phyloP scores from a whole-genome alignment of 2,113 vertebrate genomes.

The Perca fluviatilis region DNA sequence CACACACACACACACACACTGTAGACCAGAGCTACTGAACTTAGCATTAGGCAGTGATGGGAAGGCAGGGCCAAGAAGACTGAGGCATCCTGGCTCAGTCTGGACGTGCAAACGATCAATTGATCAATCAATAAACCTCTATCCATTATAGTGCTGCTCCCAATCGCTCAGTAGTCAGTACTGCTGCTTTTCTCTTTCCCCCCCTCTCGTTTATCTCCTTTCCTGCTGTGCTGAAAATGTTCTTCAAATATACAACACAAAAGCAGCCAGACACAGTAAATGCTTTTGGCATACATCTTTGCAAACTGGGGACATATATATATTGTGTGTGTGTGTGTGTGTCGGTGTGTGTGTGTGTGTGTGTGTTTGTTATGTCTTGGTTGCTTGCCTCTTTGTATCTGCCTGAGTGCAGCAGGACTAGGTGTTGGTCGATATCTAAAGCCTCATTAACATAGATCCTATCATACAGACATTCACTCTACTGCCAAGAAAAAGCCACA shows the following conservation, averaged over 20 bases:
- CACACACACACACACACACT: conserved; percentile 29
- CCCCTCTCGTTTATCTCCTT: background rate
- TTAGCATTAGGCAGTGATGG: conserved; percentile 62
- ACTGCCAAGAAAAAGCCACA: conserved; percentile 63
- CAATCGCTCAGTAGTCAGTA: conserved; percentile 39
- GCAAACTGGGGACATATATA: conserved; percentile 29
- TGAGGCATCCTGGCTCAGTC: conserved; percentile 63
- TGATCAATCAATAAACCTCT: conserved; percentile 73
- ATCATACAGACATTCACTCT: conserved; percentile 54
- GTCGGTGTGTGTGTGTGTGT: conserved; percentile 21
- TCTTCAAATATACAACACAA: conserved; percentile 35
- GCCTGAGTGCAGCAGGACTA: conserved; percentile 38
- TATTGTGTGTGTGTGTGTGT: conserved; percentile 24
- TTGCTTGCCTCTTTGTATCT: conserved; percentile 15
- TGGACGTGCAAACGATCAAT: conserved; percentile 70
- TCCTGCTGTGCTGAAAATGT: conserved; percentile 36
- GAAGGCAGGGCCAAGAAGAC: conserved; percentile 65
- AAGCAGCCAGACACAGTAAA: conserved; percentile 48
- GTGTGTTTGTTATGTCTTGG: conserved; percentile 26
- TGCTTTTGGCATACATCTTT: conserved; percentile 50
- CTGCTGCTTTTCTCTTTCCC: background rate
- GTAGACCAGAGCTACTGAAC: conserved; percentile 69
- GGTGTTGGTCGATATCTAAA: conserved; percentile 66
- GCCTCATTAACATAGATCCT: conserved; percentile 71
- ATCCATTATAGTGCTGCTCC: conserved; percentile 72